Evolutionary conservation across 2,113 vertebrate genomes (phyloP), one percentile per base, ranked within the genome.

Genomic region (Oceanites oceanicus): DNA sequence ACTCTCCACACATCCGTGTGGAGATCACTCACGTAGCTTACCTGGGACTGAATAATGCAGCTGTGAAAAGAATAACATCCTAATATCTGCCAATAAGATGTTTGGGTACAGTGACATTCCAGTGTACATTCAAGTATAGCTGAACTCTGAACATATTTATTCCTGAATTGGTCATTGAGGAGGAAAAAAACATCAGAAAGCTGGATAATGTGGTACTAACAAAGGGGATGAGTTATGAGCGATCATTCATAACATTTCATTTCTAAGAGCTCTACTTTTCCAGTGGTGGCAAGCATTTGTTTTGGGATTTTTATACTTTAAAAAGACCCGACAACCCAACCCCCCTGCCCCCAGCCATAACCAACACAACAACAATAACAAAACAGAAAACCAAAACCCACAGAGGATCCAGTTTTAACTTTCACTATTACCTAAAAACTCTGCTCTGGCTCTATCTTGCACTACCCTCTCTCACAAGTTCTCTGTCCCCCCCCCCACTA

Each of bases 401-500:
- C 7, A n/a, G 16, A 47, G 25, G 13, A 50, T 12, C 5, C 25
- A 45, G 13, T 47, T 85, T 87, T 32, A 77, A 15, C 18, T 49
- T 82, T 63, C 21, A 32, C 7, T 58, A 0, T 67, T 78, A 8
- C 21, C 32, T 34, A 15, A 77, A 55, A 76, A 10, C 45, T 47
- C 68, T 40, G 6, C 49, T 79, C 18, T 83, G 44, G 27, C 40
- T 75, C 22, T 45, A 3, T 1, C 29, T 52, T 62, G 8, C 23
- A n/a, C 5, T 17, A 75, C 26, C 14, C 7, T 56, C 30, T 22
- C 52, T 38, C 5, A 27, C 21, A 70, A 44, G 5, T 66, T 71
- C 21, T 70, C 23, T 58, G 29, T 55, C 2, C 2, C 5, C 4
- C 15, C 5, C 2, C 9, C 15, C 15, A 4, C 10, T 4, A 9